phyloP scores from a whole-genome alignment of 35 echinoderm and acorn worm genomes.

The Apostichopus japonicus region DNA sequence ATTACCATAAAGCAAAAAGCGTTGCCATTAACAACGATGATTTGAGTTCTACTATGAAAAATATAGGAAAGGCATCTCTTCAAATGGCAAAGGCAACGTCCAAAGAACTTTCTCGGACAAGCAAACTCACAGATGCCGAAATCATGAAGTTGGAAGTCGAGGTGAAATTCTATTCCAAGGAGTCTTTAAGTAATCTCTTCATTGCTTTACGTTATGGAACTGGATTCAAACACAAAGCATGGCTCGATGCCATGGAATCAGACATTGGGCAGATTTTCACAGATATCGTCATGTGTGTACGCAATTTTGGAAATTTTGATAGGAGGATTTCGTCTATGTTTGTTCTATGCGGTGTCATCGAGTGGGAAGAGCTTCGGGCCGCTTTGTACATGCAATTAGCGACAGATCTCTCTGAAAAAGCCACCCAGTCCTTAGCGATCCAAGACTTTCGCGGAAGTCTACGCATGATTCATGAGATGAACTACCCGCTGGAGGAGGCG shows the following conservation, averaged over 20 bases:
- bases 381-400: not conserved
- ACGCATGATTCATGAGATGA: constrained; percentile 28
- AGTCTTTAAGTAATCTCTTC: constrained; percentile 16
- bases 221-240: not conserved
- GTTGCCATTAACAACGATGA: not conserved
- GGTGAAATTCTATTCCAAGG: constrained; percentile 26
- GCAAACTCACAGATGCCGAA: not conserved
- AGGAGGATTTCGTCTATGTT: constrained; percentile 10
- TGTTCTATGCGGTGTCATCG: constrained; percentile 1
- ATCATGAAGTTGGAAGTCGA: not conserved
- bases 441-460: constrained; percentile 28
- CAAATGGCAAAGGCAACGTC: constrained; percentile 7
- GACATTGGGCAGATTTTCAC: constrained; percentile 16
- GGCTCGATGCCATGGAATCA: not conserved
- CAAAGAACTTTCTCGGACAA: not conserved
- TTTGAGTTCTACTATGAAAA: constrained; percentile 9
- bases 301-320: constrained; percentile 5
- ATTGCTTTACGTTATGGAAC: not conserved
- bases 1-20: constrained; percentile 33
- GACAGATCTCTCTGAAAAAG: not conserved
- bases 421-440: not conserved
- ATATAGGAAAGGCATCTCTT: constrained; percentile 25
- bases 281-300: not conserved
- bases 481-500: constrained; percentile 37
- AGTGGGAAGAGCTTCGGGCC: not conserved